Evolutionary conservation across 1,140 invertebrate genomes (phyloP).

Genomic region (Zaprionus africanus): DNA sequence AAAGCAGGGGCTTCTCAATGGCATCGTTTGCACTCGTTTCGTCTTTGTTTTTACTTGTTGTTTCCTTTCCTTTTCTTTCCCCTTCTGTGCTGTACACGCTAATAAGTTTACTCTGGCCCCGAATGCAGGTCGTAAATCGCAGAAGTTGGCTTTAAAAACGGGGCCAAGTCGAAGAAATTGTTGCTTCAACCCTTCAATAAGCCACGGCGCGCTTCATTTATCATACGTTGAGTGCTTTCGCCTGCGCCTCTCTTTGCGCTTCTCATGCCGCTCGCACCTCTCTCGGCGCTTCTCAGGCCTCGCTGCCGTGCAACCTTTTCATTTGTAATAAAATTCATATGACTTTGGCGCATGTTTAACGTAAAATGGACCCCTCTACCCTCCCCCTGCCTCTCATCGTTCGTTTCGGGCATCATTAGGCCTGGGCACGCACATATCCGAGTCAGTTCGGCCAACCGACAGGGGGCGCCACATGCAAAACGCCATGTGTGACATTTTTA

Average conservation of each 20-base stretch:
- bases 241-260: slow-evolving; percentile 13
- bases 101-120: slow-evolving; percentile 65
- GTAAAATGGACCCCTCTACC: slow-evolving; percentile 44
- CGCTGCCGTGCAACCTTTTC: slow-evolving; percentile 59
- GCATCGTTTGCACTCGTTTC: slow-evolving; percentile 65
- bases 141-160: slow-evolving; percentile 39
- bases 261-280: slow-evolving; percentile 16
- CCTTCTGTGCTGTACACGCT: slow-evolving; percentile 65
- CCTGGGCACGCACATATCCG: slow-evolving; percentile 69
- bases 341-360: slow-evolving; percentile 78
- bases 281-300: not conserved
- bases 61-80: not conserved
- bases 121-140: slow-evolving; percentile 60
- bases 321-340: slow-evolving; percentile 82
- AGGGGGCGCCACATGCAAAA: slow-evolving; percentile 69
- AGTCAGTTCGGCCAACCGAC: slow-evolving; percentile 5
- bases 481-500: slow-evolving; percentile 82
- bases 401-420: slow-evolving; percentile 66
- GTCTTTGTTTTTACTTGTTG: slow-evolving; percentile 51
- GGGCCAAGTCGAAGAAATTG: slow-evolving; percentile 31
- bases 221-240: slow-evolving; percentile 47
- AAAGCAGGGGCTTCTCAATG: slow-evolving; percentile 63
- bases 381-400: not conserved
- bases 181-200: slow-evolving; percentile 61
- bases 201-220: slow-evolving; percentile 53